Evolutionary conservation across 2,888 invertebrate species (phyloP).

Genomic region (Eupsilia transversa): DNA sequence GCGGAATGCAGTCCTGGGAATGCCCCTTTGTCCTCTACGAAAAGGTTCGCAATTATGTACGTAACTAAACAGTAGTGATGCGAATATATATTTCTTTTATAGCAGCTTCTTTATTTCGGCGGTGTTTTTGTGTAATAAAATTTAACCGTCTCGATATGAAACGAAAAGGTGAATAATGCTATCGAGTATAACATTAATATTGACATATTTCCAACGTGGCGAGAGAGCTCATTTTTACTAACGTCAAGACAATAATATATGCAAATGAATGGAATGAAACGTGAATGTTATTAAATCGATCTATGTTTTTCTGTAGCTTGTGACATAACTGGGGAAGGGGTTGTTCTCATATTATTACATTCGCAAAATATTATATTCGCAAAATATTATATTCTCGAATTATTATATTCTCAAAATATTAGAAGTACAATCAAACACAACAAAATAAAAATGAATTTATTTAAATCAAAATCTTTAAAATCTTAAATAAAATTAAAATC

Average conservation of each 20-base stretch:
- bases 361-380: too few relatives aligned
- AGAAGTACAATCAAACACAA: too few relatives aligned
- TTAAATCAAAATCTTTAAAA: too few relatives aligned
- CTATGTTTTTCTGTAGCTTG: not conserved
- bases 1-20: slow-evolving; percentile 75
- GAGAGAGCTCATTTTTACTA: too few relatives aligned
- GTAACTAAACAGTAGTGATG: slow-evolving; percentile 25
- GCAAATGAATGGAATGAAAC: not conserved
- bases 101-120: not conserved
- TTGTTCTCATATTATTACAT: too few relatives aligned
- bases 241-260: too few relatives aligned
- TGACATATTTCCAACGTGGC: not conserved
- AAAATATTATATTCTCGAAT: too few relatives aligned
- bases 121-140: not conserved
- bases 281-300: not conserved
- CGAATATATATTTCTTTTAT: slow-evolving; percentile 15
- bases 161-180: slow-evolving; percentile 26
- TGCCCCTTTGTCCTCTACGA: slow-evolving; percentile 65
- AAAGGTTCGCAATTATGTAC: slow-evolving; percentile 64
- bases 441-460: too few relatives aligned
- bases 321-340: too few relatives aligned
- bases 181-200: not conserved
- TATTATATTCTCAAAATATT: too few relatives aligned
- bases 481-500: too few relatives aligned
- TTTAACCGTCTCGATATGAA: not conserved